These are phyloP conservation scores for Germaria angustata DNA, from an alignment of 2,888 invertebrate species.

Conservation along the genomic window DNA sequence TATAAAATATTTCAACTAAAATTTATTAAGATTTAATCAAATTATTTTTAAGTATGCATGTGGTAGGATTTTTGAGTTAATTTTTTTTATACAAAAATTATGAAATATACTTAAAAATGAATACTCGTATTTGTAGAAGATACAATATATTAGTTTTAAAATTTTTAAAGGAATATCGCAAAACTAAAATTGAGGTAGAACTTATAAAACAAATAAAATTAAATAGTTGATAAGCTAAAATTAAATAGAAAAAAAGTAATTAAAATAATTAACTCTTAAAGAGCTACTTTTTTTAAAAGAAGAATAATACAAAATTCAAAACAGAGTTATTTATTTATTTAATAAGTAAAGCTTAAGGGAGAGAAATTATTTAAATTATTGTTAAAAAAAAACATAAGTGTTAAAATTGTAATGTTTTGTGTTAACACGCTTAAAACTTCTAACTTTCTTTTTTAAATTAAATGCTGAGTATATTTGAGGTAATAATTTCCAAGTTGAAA, in stretches of 20 bases:
- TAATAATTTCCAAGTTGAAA: constrained; percentile 52
- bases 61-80: constrained; percentile 2
- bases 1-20: constrained; percentile 65
- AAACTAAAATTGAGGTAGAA: constrained; percentile 57
- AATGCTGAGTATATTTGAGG: constrained; percentile 65
- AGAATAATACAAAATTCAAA: background rate
- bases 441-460: constrained; percentile 33
- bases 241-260: background rate
- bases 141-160: background rate
- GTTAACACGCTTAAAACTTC: constrained; percentile 20
- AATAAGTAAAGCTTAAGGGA: constrained; percentile 61
- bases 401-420: constrained; percentile 16
- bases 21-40: constrained; percentile 61
- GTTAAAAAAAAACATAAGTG: background rate
- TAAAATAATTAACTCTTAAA: constrained; percentile 51
- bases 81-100: constrained; percentile 46
- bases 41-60: constrained; percentile 35
- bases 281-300: constrained; percentile 45
- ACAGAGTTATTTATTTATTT: constrained; percentile 50
- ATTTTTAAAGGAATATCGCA: constrained; percentile 51
- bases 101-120: constrained; percentile 31
- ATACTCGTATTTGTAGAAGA: background rate
- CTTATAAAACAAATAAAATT: constrained; percentile 16
- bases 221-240: constrained; percentile 3
- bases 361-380: constrained; percentile 22